phyloP scores from a whole-genome alignment of 2,888 invertebrate species.

The Callyntrura sp. region DNA sequence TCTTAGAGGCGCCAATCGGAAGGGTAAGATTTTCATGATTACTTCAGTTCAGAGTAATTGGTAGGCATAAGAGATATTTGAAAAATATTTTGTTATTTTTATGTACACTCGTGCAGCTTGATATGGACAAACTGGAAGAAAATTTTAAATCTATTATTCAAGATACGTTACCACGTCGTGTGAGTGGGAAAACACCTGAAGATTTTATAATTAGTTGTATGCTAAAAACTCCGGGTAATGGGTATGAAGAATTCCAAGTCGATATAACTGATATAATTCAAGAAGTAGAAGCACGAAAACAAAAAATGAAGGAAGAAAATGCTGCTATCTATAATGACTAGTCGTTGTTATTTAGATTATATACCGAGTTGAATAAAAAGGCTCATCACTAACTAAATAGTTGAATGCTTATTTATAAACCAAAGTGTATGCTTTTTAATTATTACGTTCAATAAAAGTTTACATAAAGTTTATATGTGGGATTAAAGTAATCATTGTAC shows the following conservation, averaged over 20 bases:
- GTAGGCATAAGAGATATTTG: conserved; percentile 32
- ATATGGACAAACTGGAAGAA: conserved; percentile 91
- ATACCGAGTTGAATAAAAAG: too few relatives aligned
- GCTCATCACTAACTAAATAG: too few relatives aligned
- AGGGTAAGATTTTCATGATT: conserved; percentile 86
- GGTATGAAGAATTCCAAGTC: conserved; percentile 89
- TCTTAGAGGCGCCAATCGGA: conserved; percentile 89
- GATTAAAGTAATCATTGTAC: too few relatives aligned
- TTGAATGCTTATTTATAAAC: too few relatives aligned
- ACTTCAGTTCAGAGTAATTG: conserved; percentile 5
- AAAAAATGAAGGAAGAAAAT: neutral
- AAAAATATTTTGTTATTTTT: conserved; percentile 16
- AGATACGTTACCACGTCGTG: conserved; percentile 85
- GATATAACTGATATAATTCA: conserved; percentile 85
- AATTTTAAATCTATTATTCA: conserved; percentile 90
- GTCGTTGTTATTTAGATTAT: too few relatives aligned
- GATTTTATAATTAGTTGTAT: conserved; percentile 89
- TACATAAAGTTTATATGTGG: too few relatives aligned
- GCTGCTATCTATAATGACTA: too few relatives aligned
- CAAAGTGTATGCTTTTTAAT: too few relatives aligned
- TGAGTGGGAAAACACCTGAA: conserved; percentile 72
- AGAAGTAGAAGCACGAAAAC: conserved; percentile 4
- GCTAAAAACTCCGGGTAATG: conserved; percentile 87
- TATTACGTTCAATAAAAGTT: too few relatives aligned
- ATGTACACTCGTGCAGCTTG: conserved; percentile 88